These are phyloP conservation scores for Baryphthengus martii DNA, from an alignment of 2,113 vertebrate species.

Conservation along the genomic window DNA sequence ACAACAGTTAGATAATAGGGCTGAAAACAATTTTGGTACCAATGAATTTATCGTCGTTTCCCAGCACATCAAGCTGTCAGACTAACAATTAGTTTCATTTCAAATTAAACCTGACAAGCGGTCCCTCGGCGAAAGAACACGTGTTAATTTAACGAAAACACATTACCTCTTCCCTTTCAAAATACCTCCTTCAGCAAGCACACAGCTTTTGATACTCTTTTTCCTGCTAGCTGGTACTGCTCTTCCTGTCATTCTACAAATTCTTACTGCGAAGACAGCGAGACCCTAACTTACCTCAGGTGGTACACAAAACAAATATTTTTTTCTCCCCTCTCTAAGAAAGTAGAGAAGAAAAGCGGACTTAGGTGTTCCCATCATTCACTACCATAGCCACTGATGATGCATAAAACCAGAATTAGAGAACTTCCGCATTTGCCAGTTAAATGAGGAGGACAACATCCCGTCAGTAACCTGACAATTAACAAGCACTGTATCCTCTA, in stretches of 20 bases:
- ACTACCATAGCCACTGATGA: fast-evolving
- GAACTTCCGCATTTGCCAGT: background rate
- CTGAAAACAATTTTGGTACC: background rate
- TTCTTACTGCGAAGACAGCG: background rate
- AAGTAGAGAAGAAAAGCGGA: background rate
- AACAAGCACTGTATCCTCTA: background rate
- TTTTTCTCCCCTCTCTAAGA: background rate
- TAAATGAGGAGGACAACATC: background rate
- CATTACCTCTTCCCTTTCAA: background rate
- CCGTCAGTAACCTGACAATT: background rate
- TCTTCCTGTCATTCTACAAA: background rate
- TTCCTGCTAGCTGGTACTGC: background rate
- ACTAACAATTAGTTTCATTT: conserved; percentile 49
- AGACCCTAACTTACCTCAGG: background rate
- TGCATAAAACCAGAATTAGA: background rate
- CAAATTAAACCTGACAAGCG: conserved; percentile 76
- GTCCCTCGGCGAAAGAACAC: conserved; percentile 70
- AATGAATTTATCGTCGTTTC: background rate
- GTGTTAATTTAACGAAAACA: conserved; percentile 63
- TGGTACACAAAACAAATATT: background rate
- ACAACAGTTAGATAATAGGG: background rate
- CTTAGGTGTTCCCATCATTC: background rate
- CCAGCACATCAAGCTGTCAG: conserved; percentile 41
- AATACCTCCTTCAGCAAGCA: background rate
- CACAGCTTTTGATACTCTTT: background rate